phyloP scores from a whole-genome alignment of 2,797 vertebrate species.

The Semaprochilodus insignis region DNA sequence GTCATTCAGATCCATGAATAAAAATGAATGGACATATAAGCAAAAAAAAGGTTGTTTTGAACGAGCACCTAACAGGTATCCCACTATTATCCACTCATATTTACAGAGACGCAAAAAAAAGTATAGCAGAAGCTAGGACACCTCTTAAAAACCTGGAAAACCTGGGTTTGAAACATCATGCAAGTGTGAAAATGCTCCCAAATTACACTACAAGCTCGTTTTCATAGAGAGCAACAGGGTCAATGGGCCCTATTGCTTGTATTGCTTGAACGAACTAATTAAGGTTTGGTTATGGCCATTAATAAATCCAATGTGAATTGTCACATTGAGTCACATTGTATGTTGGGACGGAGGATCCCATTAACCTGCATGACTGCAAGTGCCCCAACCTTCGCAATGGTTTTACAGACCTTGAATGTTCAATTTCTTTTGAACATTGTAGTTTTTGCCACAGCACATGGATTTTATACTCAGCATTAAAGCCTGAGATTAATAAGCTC shows the following conservation, averaged over 20 bases:
- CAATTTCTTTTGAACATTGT: neutral
- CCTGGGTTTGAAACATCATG: neutral
- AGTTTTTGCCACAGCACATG: slow-evolving; percentile 6
- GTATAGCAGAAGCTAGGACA: no score
- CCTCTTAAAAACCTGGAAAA: neutral
- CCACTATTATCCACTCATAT: neutral
- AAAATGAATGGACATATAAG: neutral
- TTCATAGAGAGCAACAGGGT: no score
- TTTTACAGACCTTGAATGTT: neutral
- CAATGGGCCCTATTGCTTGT: no score
- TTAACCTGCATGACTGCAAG: neutral
- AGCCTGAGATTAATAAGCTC: neutral
- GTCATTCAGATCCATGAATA: neutral
- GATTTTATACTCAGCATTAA: neutral
- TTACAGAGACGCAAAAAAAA: no score
- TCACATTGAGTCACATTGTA: neutral
- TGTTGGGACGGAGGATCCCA: neutral
- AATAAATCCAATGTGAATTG: no score
- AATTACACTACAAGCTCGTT: neutral
- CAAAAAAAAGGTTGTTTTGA: no score
- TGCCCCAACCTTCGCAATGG: neutral
- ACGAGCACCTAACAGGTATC: no score
- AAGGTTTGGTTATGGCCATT: no score
- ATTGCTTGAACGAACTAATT: no score
- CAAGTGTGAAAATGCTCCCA: no score